Conservation (phyloP, 2,888 invertebrate genomes). For the Brachypalpus laphriformis region DNA sequence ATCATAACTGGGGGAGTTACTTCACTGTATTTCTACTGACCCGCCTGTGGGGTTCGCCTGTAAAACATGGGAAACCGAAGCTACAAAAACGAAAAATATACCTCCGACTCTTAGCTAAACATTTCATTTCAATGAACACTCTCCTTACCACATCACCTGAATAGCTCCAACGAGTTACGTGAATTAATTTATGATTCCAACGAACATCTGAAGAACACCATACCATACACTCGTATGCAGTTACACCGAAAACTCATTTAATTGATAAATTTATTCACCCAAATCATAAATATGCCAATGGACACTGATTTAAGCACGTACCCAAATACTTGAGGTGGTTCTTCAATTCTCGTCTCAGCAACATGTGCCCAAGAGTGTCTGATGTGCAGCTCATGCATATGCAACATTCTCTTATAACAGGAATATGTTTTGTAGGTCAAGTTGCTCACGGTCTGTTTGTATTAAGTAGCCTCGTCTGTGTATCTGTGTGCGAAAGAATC, state of each 20-base stretch:
- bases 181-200: slow-evolving; percentile 20
- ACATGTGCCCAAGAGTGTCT: slow-evolving; percentile 51
- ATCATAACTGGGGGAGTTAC: too few species aligned
- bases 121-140: too few species aligned
- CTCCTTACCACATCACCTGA: too few species aligned
- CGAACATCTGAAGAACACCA: background rate
- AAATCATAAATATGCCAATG: slow-evolving; percentile 65
- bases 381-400: slow-evolving; percentile 56
- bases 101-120: too few species aligned
- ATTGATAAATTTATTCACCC: slow-evolving; percentile 45
- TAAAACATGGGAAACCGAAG: too few species aligned
- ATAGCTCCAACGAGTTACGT: slow-evolving; percentile 21
- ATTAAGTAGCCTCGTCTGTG: background rate
- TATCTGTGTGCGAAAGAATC: slow-evolving; percentile 37
- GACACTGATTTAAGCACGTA: slow-evolving; percentile 39
- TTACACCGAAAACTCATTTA: slow-evolving; percentile 41
- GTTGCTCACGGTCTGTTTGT: slow-evolving; percentile 77
- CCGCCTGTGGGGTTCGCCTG: too few species aligned
- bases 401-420: slow-evolving; percentile 79
- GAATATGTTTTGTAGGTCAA: slow-evolving; percentile 82
- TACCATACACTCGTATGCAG: slow-evolving; percentile 4
- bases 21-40: too few species aligned
- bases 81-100: too few species aligned
- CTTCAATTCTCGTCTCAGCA: slow-evolving; percentile 32
- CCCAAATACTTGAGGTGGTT: slow-evolving; percentile 25